Percentiles rank a stretch among this genome's conserved stretches.
These are phyloP conservation scores for Esox lucius DNA, from an alignment of 2,797 vertebrate species.

Conservation along the genomic window DNA sequence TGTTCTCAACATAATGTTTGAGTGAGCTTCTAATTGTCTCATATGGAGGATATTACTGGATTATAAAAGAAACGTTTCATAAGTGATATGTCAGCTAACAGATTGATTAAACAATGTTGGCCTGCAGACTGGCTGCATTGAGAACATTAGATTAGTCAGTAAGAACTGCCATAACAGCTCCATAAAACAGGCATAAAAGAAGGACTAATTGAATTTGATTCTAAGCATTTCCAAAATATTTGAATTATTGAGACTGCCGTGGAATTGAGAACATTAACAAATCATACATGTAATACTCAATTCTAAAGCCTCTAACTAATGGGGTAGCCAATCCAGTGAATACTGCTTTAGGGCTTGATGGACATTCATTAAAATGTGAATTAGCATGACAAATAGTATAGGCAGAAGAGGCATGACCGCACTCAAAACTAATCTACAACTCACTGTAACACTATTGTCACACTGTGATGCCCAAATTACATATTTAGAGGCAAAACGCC, in stretches of 20 bases:
- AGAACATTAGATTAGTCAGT: background rate
- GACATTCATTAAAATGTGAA: slow-evolving; percentile 33
- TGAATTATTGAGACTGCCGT: slow-evolving; percentile 1
- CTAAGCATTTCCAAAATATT: slow-evolving; percentile 10
- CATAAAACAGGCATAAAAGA: background rate
- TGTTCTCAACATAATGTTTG: background rate
- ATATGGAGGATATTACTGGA: background rate
- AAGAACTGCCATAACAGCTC: slow-evolving; percentile 5
- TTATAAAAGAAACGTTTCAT: slow-evolving; percentile 1
- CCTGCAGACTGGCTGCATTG: background rate
- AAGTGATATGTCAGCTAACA: background rate
- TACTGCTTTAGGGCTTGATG: slow-evolving; percentile 22
- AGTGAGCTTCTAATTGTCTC: background rate
- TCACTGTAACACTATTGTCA: slow-evolving; percentile 26
- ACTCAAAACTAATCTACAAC: slow-evolving; percentile 31
- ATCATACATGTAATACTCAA: slow-evolving; percentile 9
- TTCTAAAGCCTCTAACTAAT: slow-evolving; percentile 16
- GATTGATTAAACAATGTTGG: slow-evolving; percentile 2
- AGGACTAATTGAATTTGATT: background rate
- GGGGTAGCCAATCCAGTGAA: slow-evolving; percentile 9
- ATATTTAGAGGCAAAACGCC: slow-evolving; percentile 2
- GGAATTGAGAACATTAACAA: slow-evolving; percentile 6
- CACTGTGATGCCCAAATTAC: slow-evolving; percentile 19
- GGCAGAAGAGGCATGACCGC: slow-evolving; percentile 26
- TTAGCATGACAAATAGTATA: slow-evolving; percentile 27